Percentiles rank a stretch among this genome's conserved stretches.
Conservation (phyloP, 1,140 invertebrate species). For the Augochlora pura region DNA sequence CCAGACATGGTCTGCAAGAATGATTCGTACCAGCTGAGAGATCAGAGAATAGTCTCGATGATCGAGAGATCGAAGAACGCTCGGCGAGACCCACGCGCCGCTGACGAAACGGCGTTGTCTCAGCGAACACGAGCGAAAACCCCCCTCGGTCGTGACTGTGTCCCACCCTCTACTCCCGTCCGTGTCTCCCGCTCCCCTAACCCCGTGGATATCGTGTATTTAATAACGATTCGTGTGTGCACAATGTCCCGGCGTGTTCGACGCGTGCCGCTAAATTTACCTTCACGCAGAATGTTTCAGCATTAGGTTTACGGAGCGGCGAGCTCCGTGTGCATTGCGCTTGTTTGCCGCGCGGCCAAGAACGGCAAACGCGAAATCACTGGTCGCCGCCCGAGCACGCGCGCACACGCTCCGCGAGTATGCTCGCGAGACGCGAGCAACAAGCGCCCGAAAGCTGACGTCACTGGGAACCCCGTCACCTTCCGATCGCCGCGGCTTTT, state of each 20-base stretch:
- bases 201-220: constrained; percentile 33
- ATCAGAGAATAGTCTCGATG: neutral
- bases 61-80: constrained; percentile 30
- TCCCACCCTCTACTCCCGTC: constrained; percentile 20
- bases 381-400: constrained; percentile 19
- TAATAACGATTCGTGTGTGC: constrained; percentile 59
- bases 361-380: constrained; percentile 47
- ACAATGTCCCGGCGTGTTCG: constrained; percentile 46
- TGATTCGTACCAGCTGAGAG: neutral
- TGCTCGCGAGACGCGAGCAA: neutral
- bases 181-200: constrained; percentile 7
- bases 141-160: neutral
- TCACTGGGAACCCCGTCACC: too few species aligned
- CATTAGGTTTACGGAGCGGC: constrained; percentile 54
- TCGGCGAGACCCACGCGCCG: too few species aligned
- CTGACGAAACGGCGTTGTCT: too few species aligned
- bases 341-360: constrained; percentile 42
- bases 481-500: too few species aligned
- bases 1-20: neutral
- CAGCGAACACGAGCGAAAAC: constrained; percentile 15
- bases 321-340: constrained; percentile 29
- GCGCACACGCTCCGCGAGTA: too few species aligned
- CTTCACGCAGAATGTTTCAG: constrained; percentile 56
- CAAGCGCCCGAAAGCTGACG: neutral
- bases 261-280: constrained; percentile 55